Evolutionary conservation across 2,113 vertebrate species (phyloP), one percentile per base, ranked within the genome.

Genomic region (Antechinus flavipes): DNA sequence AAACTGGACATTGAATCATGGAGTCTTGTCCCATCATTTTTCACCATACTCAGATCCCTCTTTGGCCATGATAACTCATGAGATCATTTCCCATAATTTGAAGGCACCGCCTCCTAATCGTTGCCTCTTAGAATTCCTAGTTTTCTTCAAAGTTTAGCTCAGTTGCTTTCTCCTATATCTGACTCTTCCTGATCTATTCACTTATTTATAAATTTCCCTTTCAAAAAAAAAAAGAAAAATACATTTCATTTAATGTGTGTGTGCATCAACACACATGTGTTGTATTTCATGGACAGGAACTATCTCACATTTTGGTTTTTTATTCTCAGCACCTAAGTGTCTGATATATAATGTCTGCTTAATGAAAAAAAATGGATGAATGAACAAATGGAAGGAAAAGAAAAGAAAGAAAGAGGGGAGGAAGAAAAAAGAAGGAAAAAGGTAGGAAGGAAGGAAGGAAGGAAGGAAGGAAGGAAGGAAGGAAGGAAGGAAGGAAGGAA

Each of bases 41-140:
- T n/a, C 49, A 49, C 53, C 8, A 12, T 1, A 0, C 2, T 55
- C 2, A 27, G 68, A 19, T 1, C 24, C 2, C 24, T 14, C 8
- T 47, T 22, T 0, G 24, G 47, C 91, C 42, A 22, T 0, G 23
- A 56, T 2, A 19, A 24, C 0, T 19, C 47, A 84, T 42, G 19
- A 84, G 5, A 22, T 84, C 42, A 6, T 42, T 35, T 76, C 68
- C 2, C 68, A n/a, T 76, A 14, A 14, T 35, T 84, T 84, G 14
- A 42, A 42, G 68, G 68, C 19, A 22, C 68, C 16, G 1, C 55
- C 22, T n/a, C 68, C 68, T 84, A 35, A 42, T 84, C 16, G 42
- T n/a, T 84, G 68, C 68, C 19, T 84, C 16, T 84, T 42, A 22
- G 5, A 84, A 84, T n/a, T 84, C 6, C 35, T 35, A 76, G 16